Percentiles rank a stretch among this genome's conserved stretches.
phyloP scores from a whole-genome alignment of 2,113 vertebrate genomes.

The Heloderma charlesbogerti region DNA sequence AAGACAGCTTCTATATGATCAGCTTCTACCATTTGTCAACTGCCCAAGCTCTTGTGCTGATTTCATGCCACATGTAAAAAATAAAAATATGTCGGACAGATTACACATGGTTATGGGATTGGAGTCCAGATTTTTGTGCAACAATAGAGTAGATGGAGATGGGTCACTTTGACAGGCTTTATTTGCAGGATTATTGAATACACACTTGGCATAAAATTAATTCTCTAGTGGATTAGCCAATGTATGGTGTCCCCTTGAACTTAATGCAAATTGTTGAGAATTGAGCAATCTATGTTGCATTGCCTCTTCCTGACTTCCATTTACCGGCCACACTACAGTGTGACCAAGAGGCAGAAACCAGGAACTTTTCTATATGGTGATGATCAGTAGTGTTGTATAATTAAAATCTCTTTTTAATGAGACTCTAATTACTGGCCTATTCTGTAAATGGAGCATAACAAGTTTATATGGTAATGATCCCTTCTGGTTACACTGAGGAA shows the following conservation, averaged over 20 bases:
- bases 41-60: not conserved
- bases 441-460: not conserved
- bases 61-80: too few species aligned
- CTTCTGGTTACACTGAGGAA: not conserved
- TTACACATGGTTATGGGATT: too few species aligned
- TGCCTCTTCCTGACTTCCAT: not conserved
- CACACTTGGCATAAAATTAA: not conserved
- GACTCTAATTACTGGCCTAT: not conserved
- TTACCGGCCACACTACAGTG: not conserved
- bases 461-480: not conserved
- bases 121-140: not conserved
- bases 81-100: too few species aligned
- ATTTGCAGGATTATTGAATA: not conserved
- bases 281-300: not conserved
- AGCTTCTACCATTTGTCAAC: not conserved
- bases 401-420: not conserved
- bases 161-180: not conserved
- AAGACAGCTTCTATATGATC: not conserved
- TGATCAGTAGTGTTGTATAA: not conserved
- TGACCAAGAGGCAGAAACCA: not conserved
- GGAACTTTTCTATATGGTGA: not conserved
- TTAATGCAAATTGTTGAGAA: not conserved
- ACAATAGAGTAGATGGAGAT: not conserved
- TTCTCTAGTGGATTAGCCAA: not conserved
- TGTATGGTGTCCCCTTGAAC: not conserved